phyloP scores from a whole-genome alignment of 2,888 invertebrate genomes.

The Synergus laeviventris region DNA sequence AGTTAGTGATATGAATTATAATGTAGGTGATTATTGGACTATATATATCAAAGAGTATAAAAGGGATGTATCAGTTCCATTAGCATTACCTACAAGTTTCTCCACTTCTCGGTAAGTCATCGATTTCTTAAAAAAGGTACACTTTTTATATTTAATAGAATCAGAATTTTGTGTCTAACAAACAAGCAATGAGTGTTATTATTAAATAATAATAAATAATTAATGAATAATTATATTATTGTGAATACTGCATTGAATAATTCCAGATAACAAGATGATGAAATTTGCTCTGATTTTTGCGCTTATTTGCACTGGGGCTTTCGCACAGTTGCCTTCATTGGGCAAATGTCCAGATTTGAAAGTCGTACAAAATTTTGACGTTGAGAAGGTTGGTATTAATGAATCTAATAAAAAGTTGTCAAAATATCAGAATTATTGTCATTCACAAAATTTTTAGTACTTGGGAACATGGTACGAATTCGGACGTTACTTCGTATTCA shows the following conservation, averaged over 20 bases:
- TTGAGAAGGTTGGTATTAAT: constrained; percentile 77
- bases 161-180: too few relatives aligned
- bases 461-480: constrained; percentile 88
- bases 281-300: constrained; percentile 57
- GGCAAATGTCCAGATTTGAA: constrained; percentile 82
- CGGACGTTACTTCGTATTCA: constrained; percentile 85
- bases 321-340: constrained; percentile 81
- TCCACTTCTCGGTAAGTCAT: not conserved
- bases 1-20: not conserved
- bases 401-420: not conserved
- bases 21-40: not conserved
- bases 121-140: not conserved
- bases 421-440: not conserved
- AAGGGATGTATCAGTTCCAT: not conserved
- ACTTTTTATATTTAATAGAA: not conserved
- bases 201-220: too few relatives aligned
- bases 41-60: not conserved
- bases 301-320: constrained; percentile 51
- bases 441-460: constrained; percentile 78
- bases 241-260: too few relatives aligned
- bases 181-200: too few relatives aligned
- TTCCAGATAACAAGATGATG: constrained; percentile 54
- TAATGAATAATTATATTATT: too few relatives aligned
- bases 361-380: constrained; percentile 80
- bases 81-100: too few relatives aligned